These are phyloP conservation scores for Drosophila setifemur DNA, from an alignment of 1,140 invertebrate species.

Conservation along the genomic window DNA sequence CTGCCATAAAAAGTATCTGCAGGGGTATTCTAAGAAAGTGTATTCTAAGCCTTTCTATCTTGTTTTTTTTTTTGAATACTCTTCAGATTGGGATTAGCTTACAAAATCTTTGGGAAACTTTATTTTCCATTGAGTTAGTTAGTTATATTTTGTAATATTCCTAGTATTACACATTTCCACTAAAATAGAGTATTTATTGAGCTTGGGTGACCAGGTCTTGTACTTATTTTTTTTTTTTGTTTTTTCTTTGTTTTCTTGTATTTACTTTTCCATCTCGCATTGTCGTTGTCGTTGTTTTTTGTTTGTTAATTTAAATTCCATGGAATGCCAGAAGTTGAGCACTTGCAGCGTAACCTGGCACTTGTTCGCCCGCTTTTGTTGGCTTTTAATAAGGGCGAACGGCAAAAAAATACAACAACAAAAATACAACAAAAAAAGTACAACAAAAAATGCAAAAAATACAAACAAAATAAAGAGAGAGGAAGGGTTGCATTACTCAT, in stretches of 20 bases:
- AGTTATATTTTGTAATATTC: too few species aligned
- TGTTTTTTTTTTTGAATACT: not conserved
- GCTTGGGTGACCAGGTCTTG: not conserved
- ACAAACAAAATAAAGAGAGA: conserved; percentile 1
- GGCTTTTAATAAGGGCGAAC: conserved; percentile 19
- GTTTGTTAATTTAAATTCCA: conserved; percentile 32
- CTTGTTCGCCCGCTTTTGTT: conserved; percentile 29
- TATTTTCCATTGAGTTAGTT: too few species aligned
- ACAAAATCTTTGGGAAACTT: too few species aligned
- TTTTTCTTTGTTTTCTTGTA: not conserved
- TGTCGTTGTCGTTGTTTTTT: not conserved
- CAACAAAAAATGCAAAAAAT: not conserved
- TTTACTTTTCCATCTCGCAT: not conserved
- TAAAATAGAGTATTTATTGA: conserved; percentile 2
- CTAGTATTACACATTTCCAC: too few species aligned
- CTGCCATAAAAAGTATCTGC: too few species aligned
- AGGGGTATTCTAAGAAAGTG: too few species aligned
- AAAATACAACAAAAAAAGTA: not conserved
- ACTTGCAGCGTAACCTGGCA: conserved; percentile 33
- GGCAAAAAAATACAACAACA: not conserved
- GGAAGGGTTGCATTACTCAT: conserved; percentile 41
- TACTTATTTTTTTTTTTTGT: not conserved
- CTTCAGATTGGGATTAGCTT: too few species aligned
- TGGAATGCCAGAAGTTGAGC: conserved; percentile 16
- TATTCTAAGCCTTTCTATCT: too few species aligned